These are phyloP conservation scores for Tachysurus fulvidraco DNA, from an alignment of 2,113 vertebrate genomes.

Conservation along the genomic window DNA sequence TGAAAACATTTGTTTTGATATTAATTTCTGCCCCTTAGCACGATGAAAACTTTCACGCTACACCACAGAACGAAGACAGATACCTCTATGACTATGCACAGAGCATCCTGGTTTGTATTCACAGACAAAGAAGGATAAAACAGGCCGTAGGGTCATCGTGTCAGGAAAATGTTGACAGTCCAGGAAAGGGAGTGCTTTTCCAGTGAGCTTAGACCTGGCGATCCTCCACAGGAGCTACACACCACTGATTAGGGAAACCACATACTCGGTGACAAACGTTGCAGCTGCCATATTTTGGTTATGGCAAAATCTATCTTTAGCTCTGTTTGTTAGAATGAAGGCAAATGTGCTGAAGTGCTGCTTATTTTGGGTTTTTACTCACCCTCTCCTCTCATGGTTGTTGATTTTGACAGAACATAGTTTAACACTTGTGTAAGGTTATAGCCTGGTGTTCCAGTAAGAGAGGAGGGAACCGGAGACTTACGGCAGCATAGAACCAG, in stretches of 20 bases:
- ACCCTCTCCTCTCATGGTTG: constrained; percentile 52
- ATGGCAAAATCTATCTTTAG: constrained; percentile 66
- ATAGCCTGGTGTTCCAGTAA: constrained; percentile 67
- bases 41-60: not conserved
- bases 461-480: constrained; percentile 62
- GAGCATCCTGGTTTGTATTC: not conserved
- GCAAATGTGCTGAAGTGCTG: constrained; percentile 61
- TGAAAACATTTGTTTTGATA: not conserved
- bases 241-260: constrained; percentile 63
- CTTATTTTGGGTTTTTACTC: constrained; percentile 49
- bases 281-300: constrained; percentile 58
- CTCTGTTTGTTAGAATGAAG: constrained; percentile 61
- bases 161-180: constrained; percentile 18
- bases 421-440: constrained; percentile 62
- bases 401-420: constrained; percentile 72
- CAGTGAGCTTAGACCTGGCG: constrained; percentile 47
- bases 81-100: not conserved
- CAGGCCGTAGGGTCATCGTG: constrained; percentile 19
- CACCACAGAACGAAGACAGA: not conserved
- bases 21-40: not conserved
- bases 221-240: constrained; percentile 48
- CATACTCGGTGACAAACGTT: constrained; percentile 56
- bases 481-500: constrained; percentile 11
- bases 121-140: not conserved
- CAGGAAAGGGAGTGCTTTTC: constrained; percentile 44